Evolutionary conservation across 2,888 invertebrate genomes (phyloP), one percentile per base, ranked within the genome.

Genomic region (Trichacis sp.): DNA sequence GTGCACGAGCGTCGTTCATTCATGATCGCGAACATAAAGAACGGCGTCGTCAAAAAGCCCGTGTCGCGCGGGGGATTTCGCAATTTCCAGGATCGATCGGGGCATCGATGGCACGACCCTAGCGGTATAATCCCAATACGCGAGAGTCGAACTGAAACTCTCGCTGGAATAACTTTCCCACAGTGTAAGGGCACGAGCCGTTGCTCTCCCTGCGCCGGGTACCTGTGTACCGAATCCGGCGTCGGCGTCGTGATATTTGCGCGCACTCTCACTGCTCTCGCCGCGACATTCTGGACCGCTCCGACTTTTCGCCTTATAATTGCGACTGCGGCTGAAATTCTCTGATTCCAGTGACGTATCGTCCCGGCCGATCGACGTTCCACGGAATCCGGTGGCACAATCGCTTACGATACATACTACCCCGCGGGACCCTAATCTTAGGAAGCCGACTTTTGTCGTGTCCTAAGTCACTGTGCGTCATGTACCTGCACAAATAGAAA

Each of bases 161-260:
- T 65, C 65, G 65, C 61, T 40, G 40, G 57, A 61, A 61, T 65
- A 65, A 65, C 65, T 65, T 65, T 65, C 65, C 61, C 65, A 65
- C 65, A 65, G 57, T 56, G 56, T 53, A 57, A 60, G 49, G 60
- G 60, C 57, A 59, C 55, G 59, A 64, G n/a, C 42, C 46, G n/a
- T n/a, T n/a, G n/a, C n/a, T n/a, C n/a, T n/a, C n/a, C n/a, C 15
- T 19, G 36, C 30, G 38, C 24, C 11, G 12, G 8, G n/a, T 20
- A 20, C 18, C 20, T 12, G 24, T 47, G 20, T 20, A 47, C 24
- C 50, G 49, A 48, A 52, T 59, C 24, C 18, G 17, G 17, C 46
- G 40, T 58, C 46, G 45, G 38, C 58, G 46, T 40, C 40, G 52
- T 43, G 58, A 43, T 52, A 46, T 24, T 51, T 53, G 43, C 52